These are phyloP conservation scores for Pogonomyrmex californicus DNA, from an alignment of 1,140 invertebrate genomes.

Conservation along the genomic window DNA sequence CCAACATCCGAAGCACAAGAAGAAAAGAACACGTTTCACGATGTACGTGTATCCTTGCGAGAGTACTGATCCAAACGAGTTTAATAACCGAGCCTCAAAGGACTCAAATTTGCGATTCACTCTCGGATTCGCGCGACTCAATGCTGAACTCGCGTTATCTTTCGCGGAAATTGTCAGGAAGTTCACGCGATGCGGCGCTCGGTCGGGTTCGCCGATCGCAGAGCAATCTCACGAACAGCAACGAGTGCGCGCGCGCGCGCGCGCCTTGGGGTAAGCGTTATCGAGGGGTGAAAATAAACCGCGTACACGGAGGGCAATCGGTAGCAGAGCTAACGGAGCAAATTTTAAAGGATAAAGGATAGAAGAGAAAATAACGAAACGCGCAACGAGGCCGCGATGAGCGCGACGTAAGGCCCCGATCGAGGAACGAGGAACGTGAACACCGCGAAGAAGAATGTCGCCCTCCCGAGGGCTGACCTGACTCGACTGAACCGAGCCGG, in stretches of 20 bases:
- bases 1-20: background rate
- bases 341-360: background rate
- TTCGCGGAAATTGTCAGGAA: conserved; percentile 43
- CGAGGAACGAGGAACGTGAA: conserved; percentile 63
- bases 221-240: conserved; percentile 41
- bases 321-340: background rate
- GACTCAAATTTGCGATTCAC: conserved; percentile 27
- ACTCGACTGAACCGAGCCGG: conserved; percentile 84
- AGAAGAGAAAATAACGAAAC: conserved; percentile 46
- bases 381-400: conserved; percentile 25
- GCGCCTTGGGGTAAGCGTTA: conserved; percentile 32
- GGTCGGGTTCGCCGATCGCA: conserved; percentile 20
- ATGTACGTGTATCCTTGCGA: conserved; percentile 3
- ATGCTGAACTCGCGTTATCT: conserved; percentile 70
- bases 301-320: background rate
- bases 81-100: background rate
- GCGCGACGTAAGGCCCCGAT: conserved; percentile 65
- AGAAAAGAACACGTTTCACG: conserved; percentile 16
- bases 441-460: conserved; percentile 75
- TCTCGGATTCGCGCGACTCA: conserved; percentile 70
- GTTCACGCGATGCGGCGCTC: conserved; percentile 44
- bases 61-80: conserved; percentile 32
- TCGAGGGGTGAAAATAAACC: background rate
- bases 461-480: conserved; percentile 84
- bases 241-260: conserved; percentile 30